phyloP scores from a whole-genome alignment of 53 echinoderm and acorn worm species.

The Hippasteria phrygiana region DNA sequence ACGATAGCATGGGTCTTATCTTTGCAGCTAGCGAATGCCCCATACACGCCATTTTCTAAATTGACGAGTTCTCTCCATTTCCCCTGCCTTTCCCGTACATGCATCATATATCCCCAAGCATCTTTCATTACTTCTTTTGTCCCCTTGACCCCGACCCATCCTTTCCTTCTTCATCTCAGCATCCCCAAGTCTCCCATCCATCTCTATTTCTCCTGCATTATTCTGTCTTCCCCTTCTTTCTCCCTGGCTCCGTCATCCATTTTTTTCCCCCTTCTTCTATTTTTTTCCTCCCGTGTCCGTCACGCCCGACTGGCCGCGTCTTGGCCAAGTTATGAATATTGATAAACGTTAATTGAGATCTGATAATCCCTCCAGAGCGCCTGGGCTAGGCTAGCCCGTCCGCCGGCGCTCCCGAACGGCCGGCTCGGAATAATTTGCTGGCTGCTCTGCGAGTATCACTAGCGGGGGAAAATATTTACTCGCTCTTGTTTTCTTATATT shows the following conservation, averaged over 20 bases:
- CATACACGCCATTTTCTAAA: too few relatives aligned
- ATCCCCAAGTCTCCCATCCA: slow-evolving; percentile 1
- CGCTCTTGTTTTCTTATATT: neutral
- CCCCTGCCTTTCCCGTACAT: too few relatives aligned
- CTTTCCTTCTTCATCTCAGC: neutral
- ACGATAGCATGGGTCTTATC: too few relatives aligned
- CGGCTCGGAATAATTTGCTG: slow-evolving; percentile 29
- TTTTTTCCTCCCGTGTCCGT: neutral
- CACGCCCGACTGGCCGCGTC: slow-evolving; percentile 61
- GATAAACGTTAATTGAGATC: slow-evolving; percentile 85
- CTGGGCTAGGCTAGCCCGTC: slow-evolving; percentile 44
- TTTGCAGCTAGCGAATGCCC: too few relatives aligned
- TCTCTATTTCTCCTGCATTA: slow-evolving; percentile 29
- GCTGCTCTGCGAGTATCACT: slow-evolving; percentile 49
- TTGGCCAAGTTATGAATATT: slow-evolving; percentile 87
- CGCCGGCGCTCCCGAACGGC: slow-evolving; percentile 48
- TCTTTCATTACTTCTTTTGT: neutral
- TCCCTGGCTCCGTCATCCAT: neutral
- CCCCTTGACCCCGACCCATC: neutral
- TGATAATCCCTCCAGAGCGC: slow-evolving; percentile 61
- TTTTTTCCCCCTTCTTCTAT: neutral
- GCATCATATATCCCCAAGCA: neutral
- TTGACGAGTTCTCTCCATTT: too few relatives aligned
- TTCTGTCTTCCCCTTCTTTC: slow-evolving; percentile 4
- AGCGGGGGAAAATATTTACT: slow-evolving; percentile 43